Evolutionary conservation across 2,888 invertebrate species (phyloP).

Genomic region (Ornithoptera priamus): DNA sequence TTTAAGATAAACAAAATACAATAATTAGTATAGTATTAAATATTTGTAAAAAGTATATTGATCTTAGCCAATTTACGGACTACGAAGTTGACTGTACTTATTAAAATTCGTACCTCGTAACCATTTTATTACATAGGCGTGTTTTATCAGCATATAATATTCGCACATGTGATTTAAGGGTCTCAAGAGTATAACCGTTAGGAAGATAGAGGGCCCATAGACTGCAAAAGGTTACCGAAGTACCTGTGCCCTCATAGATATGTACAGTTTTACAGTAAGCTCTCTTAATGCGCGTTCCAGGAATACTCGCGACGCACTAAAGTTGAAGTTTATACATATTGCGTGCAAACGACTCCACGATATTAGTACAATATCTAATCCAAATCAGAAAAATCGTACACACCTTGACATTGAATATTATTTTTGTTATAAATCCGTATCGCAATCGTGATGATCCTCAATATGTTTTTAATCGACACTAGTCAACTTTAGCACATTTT

Average conservation of each 20-base stretch:
- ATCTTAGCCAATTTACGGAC: constrained; percentile 1
- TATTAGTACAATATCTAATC: constrained; percentile 27
- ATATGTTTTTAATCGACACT: constrained; percentile 13
- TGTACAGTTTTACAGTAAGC: constrained; percentile 32
- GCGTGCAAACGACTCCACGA: constrained; percentile 22
- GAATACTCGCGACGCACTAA: constrained; percentile 19
- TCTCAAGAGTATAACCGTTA: constrained; percentile 50
- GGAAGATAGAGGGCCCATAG: constrained; percentile 43
- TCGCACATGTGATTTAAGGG: constrained; percentile 52
- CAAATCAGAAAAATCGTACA: constrained; percentile 43
- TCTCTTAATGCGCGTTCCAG: constrained; percentile 30
- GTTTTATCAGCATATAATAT: constrained; percentile 30
- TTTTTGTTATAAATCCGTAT: constrained; percentile 27
- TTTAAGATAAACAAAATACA: no score
- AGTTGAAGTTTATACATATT: constrained; percentile 17
- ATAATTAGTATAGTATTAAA: no score
- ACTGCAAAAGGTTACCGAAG: constrained; percentile 41
- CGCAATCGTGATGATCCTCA: constrained; percentile 18
- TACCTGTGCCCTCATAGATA: constrained; percentile 24
- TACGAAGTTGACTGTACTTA: constrained; percentile 8
- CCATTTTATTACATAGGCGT: constrained; percentile 29
- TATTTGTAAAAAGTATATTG: not conserved
- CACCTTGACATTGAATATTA: constrained; percentile 57
- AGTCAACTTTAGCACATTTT: constrained; percentile 27
- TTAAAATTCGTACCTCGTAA: not conserved